Conservation (phyloP, 1,140 invertebrate genomes). For the Propsilocerus akamusi region DNA sequence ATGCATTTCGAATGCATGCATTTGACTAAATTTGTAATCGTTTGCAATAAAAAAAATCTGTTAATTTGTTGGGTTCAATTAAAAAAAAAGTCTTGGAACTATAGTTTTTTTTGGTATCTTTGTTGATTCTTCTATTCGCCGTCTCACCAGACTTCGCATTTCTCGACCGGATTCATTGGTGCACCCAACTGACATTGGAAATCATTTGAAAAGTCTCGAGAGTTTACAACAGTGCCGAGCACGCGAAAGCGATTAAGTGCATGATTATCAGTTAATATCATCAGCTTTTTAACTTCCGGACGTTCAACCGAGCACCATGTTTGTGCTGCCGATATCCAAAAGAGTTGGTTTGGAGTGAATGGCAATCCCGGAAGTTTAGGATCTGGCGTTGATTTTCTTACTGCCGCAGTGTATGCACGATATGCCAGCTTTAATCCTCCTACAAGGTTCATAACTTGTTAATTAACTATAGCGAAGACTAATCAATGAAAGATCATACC, state of each 20-base stretch:
- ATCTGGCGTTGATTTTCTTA: slow-evolving; percentile 20
- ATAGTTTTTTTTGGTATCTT: neutral
- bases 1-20: too few species aligned
- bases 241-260: slow-evolving; percentile 41
- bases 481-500: too few species aligned
- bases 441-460: too few species aligned
- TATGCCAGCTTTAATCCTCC: slow-evolving; percentile 45
- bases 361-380: slow-evolving; percentile 25
- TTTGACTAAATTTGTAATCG: too few species aligned
- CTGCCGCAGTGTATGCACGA: slow-evolving; percentile 27
- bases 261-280: neutral
- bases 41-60: too few species aligned
- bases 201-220: slow-evolving; percentile 59
- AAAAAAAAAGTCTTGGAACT: neutral
- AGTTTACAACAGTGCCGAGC: slow-evolving; percentile 70
- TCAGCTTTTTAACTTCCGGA: slow-evolving; percentile 20
- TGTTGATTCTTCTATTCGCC: neutral
- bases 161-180: slow-evolving; percentile 67
- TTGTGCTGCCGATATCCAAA: slow-evolving; percentile 49
- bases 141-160: slow-evolving; percentile 60
- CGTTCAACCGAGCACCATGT: slow-evolving; percentile 21
- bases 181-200: slow-evolving; percentile 60
- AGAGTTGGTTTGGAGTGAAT: slow-evolving; percentile 48
- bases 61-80: neutral
- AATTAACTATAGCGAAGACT: too few species aligned